A percentile compares a stretch with the other conserved stretches of the same genome.
Evolutionary conservation across 2,113 vertebrate species (phyloP).

Genomic region (Chionis minor): DNA sequence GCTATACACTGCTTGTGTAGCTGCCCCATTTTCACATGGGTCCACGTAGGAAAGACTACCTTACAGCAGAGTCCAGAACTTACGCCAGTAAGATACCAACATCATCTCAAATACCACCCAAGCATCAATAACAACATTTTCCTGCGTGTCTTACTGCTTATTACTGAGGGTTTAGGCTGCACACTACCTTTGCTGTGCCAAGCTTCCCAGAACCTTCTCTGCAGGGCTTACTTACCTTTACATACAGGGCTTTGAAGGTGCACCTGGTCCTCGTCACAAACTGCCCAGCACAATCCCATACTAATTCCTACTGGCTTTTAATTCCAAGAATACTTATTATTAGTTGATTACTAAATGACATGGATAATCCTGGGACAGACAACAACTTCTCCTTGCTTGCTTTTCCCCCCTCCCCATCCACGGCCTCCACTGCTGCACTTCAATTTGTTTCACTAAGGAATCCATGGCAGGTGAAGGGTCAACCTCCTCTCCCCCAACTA

Average conservation of each 20-base stretch:
- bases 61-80: neutral
- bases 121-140: neutral
- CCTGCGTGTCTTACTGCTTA: neutral
- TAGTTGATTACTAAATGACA: neutral
- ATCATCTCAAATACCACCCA: neutral
- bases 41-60: accelerated
- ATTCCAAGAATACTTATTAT: neutral
- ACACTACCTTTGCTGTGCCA: neutral
- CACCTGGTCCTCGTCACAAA: neutral
- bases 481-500: neutral
- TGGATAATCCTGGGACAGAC: neutral
- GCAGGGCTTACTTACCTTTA: neutral
- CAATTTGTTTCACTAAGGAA: neutral
- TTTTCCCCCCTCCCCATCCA: neutral
- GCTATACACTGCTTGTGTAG: too few relatives aligned
- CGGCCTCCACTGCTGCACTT: neutral
- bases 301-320: neutral
- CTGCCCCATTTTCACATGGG: neutral
- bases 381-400: neutral
- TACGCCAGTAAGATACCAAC: neutral
- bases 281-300: neutral
- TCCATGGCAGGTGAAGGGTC: neutral
- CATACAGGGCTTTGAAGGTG: neutral
- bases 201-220: neutral
- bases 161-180: neutral